These are phyloP conservation scores for Reticulitermes speratus DNA, from an alignment of 1,140 invertebrate genomes.

Conservation along the genomic window DNA sequence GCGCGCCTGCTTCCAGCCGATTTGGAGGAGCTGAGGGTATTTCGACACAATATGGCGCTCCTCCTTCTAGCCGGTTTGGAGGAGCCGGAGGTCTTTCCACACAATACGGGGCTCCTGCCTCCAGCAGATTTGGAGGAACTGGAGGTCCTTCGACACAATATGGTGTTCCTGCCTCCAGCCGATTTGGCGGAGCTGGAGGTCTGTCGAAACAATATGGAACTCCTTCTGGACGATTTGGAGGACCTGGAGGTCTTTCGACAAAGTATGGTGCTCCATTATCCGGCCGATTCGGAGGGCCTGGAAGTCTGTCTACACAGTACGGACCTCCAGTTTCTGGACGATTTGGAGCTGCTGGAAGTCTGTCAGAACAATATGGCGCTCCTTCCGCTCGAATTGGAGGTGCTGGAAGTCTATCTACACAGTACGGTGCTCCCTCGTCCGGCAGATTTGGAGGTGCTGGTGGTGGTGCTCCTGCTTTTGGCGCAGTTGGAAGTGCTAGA, in stretches of 20 bases:
- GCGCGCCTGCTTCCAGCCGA: not conserved
- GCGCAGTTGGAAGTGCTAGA: no score
- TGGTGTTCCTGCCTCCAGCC: not conserved
- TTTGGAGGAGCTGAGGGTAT: not conserved
- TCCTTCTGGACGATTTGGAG: not conserved
- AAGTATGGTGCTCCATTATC: not conserved
- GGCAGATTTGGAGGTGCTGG: no score
- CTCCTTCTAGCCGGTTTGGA: slow-evolving; percentile 7
- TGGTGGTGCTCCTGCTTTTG: not conserved
- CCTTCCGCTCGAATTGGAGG: not conserved
- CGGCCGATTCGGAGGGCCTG: not conserved
- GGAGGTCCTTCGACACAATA: not conserved
- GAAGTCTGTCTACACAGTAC: not conserved
- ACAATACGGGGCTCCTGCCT: not conserved
- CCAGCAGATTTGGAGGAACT: not conserved
- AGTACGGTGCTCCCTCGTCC: slow-evolving; percentile 27
- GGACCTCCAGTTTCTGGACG: not conserved
- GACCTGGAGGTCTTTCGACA: not conserved
- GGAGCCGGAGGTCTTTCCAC: not conserved
- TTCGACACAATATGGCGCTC: slow-evolving; percentile 1
- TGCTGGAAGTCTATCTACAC: slow-evolving; percentile 17
- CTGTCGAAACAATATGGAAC: not conserved
- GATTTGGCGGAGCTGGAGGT: not conserved
- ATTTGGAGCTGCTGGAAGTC: not conserved
- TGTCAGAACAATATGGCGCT: slow-evolving; percentile 20